These are phyloP conservation scores for Phrynocephalus versicolor DNA, from an alignment of 2,113 vertebrate genomes.

Conservation along the genomic window DNA sequence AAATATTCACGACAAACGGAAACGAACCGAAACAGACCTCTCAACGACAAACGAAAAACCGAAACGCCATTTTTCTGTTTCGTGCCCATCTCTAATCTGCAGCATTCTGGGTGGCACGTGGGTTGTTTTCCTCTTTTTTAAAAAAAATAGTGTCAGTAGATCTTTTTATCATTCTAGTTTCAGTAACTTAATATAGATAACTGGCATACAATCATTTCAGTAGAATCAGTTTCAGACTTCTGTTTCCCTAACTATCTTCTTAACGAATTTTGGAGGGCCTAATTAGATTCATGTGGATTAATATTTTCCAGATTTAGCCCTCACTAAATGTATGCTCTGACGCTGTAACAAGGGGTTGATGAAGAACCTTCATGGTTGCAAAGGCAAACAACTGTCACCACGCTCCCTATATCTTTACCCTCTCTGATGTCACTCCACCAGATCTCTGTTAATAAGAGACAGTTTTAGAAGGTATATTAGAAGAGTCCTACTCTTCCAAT, in stretches of 20 bases:
- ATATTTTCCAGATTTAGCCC: constrained; percentile 47
- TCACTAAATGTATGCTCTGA: constrained; percentile 44
- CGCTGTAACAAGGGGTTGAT: constrained; percentile 36
- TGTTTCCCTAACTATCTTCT: constrained; percentile 20
- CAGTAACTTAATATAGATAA: constrained; percentile 38
- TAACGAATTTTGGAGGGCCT: background rate
- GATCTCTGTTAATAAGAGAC: constrained; percentile 45
- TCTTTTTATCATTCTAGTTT: background rate
- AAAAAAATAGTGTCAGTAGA: too few relatives aligned
- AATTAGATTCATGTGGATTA: constrained; percentile 49
- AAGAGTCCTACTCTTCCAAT: constrained; percentile 63
- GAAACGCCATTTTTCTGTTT: too few relatives aligned
- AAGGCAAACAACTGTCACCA: constrained; percentile 37
- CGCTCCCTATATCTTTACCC: constrained; percentile 17
- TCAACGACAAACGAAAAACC: too few relatives aligned
- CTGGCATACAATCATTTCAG: constrained; percentile 38
- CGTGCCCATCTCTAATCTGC: too few relatives aligned
- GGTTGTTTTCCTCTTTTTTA: too few relatives aligned
- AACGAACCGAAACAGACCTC: too few relatives aligned
- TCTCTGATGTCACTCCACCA: constrained; percentile 25
- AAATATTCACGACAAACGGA: too few relatives aligned
- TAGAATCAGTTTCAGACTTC: constrained; percentile 50
- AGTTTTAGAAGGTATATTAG: constrained; percentile 61
- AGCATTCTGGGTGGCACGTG: background rate
- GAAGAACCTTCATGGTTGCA: constrained; percentile 29